Base-by-base conservation (phyloP, 2,888 invertebrate species). In the Drosophila kuntzei region DNA sequence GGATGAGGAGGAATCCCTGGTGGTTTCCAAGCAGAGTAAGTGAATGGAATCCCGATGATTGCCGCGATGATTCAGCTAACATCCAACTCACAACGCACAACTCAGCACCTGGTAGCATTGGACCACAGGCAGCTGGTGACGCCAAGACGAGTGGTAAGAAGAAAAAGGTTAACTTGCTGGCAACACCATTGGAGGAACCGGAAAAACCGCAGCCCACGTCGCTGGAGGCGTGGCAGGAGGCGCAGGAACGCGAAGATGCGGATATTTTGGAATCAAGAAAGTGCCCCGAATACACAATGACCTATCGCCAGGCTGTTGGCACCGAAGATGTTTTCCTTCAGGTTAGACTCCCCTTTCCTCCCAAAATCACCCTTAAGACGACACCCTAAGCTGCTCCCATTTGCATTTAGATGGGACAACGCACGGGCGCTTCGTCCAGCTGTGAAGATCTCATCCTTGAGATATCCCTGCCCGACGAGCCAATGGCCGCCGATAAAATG, bases 391-490 rank as follows among this genome's bases (percentile, higher is more conserved):
- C 43, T n/a, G 11, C 39, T 44, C 51, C 32, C 41, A 3, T 41
- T 47, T 37, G 11, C 50, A 55, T 90, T 54, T 93, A 97, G 95
- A 96, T 97, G 94, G 95, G 96, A 0, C 95, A 95, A 67, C 97
- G 96, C 91, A 96, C 95, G 0, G 95, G 95, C 16, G 93, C 95
- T 2, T 95, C 96, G 0, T 94, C 96, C 3, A 97, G 97, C 88
- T 98, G 98, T 92, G 98, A 98, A 92, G 96, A 97, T 91, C 95
- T 98, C 92, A 93, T 97, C n/a, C 93, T 98, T 22, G 94, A 94
- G 66, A 94, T 98, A 14, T 93, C 94, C 80, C 93, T 98, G 90
- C 96, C 97, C 0, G 95, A 94, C 2, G 97, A 97, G 89, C 94
- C 94, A 67, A 90, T 90, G 66, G 34, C 71, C 0, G 94, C 94